Evolutionary conservation across 2,888 invertebrate genomes (phyloP).

Genomic region (Cephus pygmeus): DNA sequence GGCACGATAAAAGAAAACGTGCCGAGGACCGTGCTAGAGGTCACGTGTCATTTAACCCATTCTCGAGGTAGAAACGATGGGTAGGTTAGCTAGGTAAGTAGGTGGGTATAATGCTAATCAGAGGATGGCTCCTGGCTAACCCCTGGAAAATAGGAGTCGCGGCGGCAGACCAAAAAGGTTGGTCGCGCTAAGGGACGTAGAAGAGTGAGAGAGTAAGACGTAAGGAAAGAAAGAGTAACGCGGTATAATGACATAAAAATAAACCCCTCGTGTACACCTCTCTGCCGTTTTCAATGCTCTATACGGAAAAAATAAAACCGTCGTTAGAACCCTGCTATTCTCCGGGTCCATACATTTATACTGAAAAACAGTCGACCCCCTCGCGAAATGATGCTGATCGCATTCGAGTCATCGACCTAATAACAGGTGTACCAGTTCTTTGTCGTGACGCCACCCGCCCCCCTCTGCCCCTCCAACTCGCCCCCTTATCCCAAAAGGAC

Average conservation of each 20-base stretch:
- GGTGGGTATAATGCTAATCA: not conserved
- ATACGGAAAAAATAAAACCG: slow-evolving; percentile 24
- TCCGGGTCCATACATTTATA: slow-evolving; percentile 26
- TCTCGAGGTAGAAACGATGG: not conserved
- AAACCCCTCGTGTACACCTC: slow-evolving; percentile 29
- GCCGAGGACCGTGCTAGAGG: slow-evolving; percentile 16
- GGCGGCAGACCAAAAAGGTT: not conserved
- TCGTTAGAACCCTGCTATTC: not conserved
- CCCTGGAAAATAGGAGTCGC: not conserved
- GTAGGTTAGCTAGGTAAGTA: not conserved
- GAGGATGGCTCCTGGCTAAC: not conserved
- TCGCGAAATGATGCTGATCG: slow-evolving; percentile 42
- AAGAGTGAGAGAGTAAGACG: not conserved
- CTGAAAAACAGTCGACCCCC: slow-evolving; percentile 37
- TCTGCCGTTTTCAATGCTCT: slow-evolving; percentile 12
- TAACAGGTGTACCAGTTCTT: slow-evolving; percentile 44
- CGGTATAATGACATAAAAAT: slow-evolving; percentile 54
- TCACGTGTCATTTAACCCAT: slow-evolving; percentile 21
- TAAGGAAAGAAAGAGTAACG: slow-evolving; percentile 34
- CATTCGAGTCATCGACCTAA: slow-evolving; percentile 51
- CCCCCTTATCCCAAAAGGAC: not conserved
- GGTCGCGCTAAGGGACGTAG: not conserved
- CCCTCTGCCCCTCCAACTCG: not conserved
- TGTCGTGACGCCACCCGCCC: not conserved
- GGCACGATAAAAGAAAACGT: slow-evolving; percentile 15